These are phyloP conservation scores for Agriopis leucophaearia DNA, from an alignment of 2,888 invertebrate genomes.

Conservation along the genomic window DNA sequence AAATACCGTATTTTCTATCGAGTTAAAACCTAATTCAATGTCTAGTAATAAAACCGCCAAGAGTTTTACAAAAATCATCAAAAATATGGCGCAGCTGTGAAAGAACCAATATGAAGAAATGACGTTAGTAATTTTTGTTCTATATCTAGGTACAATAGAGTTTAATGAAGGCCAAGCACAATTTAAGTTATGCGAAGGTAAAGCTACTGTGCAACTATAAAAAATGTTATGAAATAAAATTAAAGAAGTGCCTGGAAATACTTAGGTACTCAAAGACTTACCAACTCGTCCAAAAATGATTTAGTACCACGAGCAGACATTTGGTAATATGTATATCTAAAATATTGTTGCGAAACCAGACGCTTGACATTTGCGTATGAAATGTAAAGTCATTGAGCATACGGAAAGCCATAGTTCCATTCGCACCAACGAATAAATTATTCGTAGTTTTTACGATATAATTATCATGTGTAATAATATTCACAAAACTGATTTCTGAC, in stretches of 20 bases:
- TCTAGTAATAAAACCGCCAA: neutral
- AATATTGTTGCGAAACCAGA: slow-evolving; percentile 72
- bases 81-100: neutral
- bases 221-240: neutral
- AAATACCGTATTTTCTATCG: too few species aligned
- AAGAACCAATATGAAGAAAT: neutral
- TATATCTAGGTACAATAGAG: neutral
- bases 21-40: too few species aligned
- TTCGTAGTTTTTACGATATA: slow-evolving; percentile 47
- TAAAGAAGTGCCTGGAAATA: slow-evolving; percentile 64
- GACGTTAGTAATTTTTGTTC: neutral
- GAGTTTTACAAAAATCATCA: neutral
- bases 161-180: slow-evolving; percentile 4
- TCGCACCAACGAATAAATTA: slow-evolving; percentile 35
- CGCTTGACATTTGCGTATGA: slow-evolving; percentile 80
- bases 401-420: slow-evolving; percentile 57
- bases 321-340: slow-evolving; percentile 65
- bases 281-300: slow-evolving; percentile 57
- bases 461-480: neutral
- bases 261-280: slow-evolving; percentile 54
- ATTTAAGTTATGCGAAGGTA: slow-evolving; percentile 1
- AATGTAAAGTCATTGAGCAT: slow-evolving; percentile 57
- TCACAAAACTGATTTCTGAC: neutral
- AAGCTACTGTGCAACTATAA: neutral
- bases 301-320: slow-evolving; percentile 63